These are phyloP conservation scores for Xenopus petersii DNA, from an alignment of 2,797 vertebrate species.

Conservation along the genomic window DNA sequence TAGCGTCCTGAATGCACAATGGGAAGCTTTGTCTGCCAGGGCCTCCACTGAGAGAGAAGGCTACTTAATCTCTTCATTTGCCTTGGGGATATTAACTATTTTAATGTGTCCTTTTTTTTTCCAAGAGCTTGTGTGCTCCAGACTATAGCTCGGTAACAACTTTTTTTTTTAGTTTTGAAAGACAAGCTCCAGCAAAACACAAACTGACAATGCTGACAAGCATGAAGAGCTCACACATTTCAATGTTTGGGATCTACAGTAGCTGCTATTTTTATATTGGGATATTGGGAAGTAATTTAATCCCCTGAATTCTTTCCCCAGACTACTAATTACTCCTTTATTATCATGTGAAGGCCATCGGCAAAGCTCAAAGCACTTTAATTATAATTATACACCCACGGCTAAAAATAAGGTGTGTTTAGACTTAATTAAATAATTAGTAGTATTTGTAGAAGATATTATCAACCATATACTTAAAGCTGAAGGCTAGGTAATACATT, in stretches of 20 bases:
- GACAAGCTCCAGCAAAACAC: conserved; percentile 62
- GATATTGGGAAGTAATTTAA: conserved; percentile 4
- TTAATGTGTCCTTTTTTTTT: conserved; percentile 70
- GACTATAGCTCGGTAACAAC: conserved; percentile 74
- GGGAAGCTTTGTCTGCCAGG: conserved; percentile 66
- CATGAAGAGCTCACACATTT: conserved; percentile 67
- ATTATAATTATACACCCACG: background rate
- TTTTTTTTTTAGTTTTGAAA: conserved; percentile 76
- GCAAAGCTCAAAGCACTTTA: background rate
- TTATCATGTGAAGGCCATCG: background rate
- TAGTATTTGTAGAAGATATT: too few species aligned
- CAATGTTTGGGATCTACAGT: conserved; percentile 62
- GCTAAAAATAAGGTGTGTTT: too few species aligned
- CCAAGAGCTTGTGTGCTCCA: conserved; percentile 70
- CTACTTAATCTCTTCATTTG: conserved; percentile 78
- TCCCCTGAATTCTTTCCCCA: background rate
- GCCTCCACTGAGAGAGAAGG: conserved; percentile 69
- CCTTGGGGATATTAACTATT: conserved; percentile 75
- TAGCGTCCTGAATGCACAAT: conserved; percentile 77
- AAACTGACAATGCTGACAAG: conserved; percentile 68
- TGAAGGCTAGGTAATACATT: too few species aligned
- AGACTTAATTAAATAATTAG: too few species aligned
- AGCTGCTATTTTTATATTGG: conserved; percentile 61
- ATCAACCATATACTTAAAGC: too few species aligned
- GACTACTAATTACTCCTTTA: background rate